phyloP scores from a whole-genome alignment of 1,140 invertebrate genomes.

The Chionoecetes opilio region DNA sequence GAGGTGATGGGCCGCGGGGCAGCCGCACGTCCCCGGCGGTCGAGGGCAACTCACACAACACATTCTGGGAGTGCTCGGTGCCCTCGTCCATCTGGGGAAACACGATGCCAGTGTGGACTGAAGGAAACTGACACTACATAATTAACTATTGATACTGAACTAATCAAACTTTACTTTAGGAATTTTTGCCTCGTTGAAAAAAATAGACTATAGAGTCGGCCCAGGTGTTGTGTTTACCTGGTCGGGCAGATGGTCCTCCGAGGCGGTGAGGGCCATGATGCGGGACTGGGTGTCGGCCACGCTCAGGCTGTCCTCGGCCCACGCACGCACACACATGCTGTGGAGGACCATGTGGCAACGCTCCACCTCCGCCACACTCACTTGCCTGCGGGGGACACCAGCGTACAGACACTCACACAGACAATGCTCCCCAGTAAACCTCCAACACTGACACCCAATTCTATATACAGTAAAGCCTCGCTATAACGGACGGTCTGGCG shows the following conservation, averaged over 20 bases:
- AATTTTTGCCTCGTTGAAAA: too few species aligned
- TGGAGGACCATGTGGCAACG: conserved; percentile 86
- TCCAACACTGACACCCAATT: too few species aligned
- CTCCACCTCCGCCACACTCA: conserved; percentile 85
- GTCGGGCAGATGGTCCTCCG: conserved; percentile 66
- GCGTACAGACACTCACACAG: too few species aligned
- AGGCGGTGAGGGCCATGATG: conserved; percentile 81
- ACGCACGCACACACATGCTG: conserved; percentile 84
- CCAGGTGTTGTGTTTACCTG: conserved; percentile 42
- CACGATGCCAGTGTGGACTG: too few species aligned
- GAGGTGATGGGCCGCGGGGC: conserved; percentile 73
- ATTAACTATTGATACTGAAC: too few species aligned
- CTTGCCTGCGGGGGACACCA: conserved; percentile 82
- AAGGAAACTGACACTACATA: too few species aligned
- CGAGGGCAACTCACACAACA: conserved; percentile 43
- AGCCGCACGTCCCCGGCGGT: conserved; percentile 43
- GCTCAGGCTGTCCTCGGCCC: conserved; percentile 83
- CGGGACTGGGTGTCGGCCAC: conserved; percentile 81
- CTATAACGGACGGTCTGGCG: too few species aligned
- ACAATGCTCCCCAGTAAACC: too few species aligned
- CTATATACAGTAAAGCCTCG: too few species aligned
- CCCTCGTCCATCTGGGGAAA: conserved; percentile 55
- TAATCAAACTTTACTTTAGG: too few species aligned
- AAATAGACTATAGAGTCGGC: too few species aligned
- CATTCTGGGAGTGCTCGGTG: conserved; percentile 60